A percentile compares a stretch with the other conserved stretches of the same genome.
Evolutionary conservation across 1,140 invertebrate genomes (phyloP).

Genomic region (Pseudomyrmex sp.): DNA sequence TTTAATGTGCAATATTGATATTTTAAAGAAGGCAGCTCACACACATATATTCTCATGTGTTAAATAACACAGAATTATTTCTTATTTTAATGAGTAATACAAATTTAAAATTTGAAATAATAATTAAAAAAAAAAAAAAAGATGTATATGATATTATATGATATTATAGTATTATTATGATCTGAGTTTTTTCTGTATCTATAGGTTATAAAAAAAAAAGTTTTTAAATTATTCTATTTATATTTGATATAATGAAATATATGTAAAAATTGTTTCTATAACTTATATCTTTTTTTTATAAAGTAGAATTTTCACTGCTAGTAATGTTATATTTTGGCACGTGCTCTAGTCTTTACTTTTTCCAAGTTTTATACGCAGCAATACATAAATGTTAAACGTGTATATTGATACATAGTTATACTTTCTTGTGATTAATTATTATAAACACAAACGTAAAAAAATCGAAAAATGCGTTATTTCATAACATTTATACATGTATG

Average conservation of each 20-base stretch:
- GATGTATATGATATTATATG: constrained; percentile 13
- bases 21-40: constrained; percentile 41
- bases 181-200: constrained; percentile 65
- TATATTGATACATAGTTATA: constrained; percentile 11
- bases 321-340: constrained; percentile 59
- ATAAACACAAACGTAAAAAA: too few relatives aligned
- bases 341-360: constrained; percentile 72
- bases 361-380: constrained; percentile 57
- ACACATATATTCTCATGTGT: constrained; percentile 26
- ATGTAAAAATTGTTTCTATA: constrained; percentile 48
- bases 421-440: background rate
- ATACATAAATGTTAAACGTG: constrained; percentile 44
- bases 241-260: constrained; percentile 58
- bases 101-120: constrained; percentile 36
- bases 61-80: constrained; percentile 46
- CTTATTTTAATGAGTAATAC: constrained; percentile 16
- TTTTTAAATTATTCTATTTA: constrained; percentile 56
- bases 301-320: constrained; percentile 37
- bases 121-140: constrained; percentile 12
- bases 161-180: constrained; percentile 53
- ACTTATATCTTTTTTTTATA: constrained; percentile 42
- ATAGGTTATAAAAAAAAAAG: constrained; percentile 28
- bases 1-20: constrained; percentile 64
- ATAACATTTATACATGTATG: too few relatives aligned
- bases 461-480: too few relatives aligned